Conservation (phyloP, 2,113 vertebrate species). For the Morone chrysops region DNA sequence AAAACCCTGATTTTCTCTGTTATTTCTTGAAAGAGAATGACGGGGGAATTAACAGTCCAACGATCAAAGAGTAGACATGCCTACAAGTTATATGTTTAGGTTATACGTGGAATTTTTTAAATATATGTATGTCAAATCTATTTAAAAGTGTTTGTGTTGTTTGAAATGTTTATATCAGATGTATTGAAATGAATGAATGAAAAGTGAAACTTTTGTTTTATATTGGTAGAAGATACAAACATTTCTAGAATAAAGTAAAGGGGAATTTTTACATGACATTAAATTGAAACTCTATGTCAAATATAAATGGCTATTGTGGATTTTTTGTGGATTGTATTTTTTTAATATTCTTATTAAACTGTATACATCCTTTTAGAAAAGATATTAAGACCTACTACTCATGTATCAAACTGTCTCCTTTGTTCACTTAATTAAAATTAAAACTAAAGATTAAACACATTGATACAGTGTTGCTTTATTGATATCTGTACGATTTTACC, state of each 20-base stretch:
- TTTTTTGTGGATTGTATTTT: neutral
- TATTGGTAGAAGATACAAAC: neutral
- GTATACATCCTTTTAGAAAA: neutral
- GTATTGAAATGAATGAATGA: neutral
- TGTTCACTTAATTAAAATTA: neutral
- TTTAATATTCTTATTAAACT: neutral
- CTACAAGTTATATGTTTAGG: neutral
- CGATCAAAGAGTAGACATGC: neutral
- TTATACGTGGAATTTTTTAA: neutral
- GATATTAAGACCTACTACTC: neutral
- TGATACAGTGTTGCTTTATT: neutral
- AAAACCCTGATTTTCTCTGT: neutral
- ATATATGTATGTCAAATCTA: neutral
- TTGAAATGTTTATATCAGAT: neutral
- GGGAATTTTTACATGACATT: neutral
- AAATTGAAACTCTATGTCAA: neutral
- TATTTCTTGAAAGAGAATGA: neutral
- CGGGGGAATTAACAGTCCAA: slow-evolving; percentile 8
- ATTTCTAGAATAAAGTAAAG: neutral
- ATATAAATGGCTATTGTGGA: neutral
- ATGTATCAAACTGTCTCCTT: neutral
- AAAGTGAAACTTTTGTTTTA: neutral
- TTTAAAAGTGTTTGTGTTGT: neutral
- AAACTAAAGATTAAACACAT: neutral
- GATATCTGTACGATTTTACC: neutral